Evolutionary conservation across 2,888 invertebrate genomes (phyloP).

Genomic region (Diarsia brunnea): DNA sequence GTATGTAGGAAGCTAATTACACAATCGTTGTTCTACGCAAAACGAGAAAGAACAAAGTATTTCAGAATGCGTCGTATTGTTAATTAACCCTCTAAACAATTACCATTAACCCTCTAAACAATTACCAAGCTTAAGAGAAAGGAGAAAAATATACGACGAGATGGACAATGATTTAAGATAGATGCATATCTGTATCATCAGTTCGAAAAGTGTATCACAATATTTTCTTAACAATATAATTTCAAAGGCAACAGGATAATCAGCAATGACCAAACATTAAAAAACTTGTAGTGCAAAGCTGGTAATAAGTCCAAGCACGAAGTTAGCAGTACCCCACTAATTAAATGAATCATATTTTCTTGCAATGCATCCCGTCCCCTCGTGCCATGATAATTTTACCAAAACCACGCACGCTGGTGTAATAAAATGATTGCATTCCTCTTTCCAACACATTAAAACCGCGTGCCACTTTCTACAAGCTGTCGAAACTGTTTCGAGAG

Average conservation of each 20-base stretch:
- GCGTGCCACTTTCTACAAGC: conserved; percentile 68
- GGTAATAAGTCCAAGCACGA: not conserved
- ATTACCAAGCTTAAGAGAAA: not conserved
- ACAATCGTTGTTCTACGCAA: not conserved
- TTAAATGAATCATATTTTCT: not conserved
- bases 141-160: no score
- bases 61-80: not conserved
- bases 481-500: conserved; percentile 62
- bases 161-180: no score
- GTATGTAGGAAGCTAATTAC: not conserved
- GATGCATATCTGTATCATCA: not conserved
- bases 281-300: not conserved
- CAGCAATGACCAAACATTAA: not conserved
- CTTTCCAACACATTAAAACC: conserved; percentile 51
- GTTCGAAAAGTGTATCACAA: not conserved
- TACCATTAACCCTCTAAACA: no score
- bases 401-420: conserved; percentile 46
- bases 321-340: not conserved
- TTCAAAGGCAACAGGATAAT: no score
- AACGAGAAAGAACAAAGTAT: not conserved
- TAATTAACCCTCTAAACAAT: not conserved
- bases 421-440: conserved; percentile 55
- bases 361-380: not conserved
- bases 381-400: not conserved
- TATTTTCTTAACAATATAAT: not conserved